Conservation (phyloP, 2,113 vertebrate species). For the Megalops atlanticus region DNA sequence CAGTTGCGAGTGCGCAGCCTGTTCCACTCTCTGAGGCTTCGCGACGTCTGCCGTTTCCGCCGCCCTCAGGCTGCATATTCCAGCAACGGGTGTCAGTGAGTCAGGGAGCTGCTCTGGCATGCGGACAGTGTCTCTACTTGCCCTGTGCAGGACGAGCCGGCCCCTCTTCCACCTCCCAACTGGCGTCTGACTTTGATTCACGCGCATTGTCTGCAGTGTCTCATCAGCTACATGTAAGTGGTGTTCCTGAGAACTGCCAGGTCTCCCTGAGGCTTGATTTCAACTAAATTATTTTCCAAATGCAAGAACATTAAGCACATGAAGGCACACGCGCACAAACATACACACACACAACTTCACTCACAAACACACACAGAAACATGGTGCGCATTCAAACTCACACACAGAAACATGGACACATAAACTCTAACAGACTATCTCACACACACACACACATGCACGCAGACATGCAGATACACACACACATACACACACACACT, state of each 20-base stretch:
- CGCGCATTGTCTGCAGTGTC: conserved; percentile 15
- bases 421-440: no score
- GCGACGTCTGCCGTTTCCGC: neutral
- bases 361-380: neutral
- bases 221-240: neutral
- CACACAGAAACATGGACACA: no score
- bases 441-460: no score
- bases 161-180: neutral
- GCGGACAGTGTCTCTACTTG: conserved; percentile 37
- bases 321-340: conserved; percentile 38
- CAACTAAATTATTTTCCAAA: neutral
- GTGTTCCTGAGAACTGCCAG: neutral
- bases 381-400: neutral
- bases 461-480: no score
- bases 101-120: conserved; percentile 25
- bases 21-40: neutral
- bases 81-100: neutral
- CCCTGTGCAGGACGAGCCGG: neutral
- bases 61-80: conserved; percentile 23
- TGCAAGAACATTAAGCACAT: conserved; percentile 22
- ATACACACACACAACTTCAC: neutral
- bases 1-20: neutral
- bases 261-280: neutral
- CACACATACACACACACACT: no score
- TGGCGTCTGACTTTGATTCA: neutral